phyloP scores from a whole-genome alignment of 2,888 invertebrate species.

The Argynnis bischoffii region DNA sequence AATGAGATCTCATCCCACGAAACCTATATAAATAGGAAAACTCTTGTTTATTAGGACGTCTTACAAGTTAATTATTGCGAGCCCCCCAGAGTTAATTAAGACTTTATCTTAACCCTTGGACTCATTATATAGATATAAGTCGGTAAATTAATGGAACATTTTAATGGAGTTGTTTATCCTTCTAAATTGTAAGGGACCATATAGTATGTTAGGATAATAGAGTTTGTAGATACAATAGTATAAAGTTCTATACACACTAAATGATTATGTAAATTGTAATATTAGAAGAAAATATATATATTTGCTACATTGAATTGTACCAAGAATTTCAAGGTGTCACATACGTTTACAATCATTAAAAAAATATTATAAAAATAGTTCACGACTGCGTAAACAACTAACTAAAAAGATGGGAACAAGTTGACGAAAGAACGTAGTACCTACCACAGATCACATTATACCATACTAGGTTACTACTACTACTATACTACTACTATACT shows the following conservation, averaged over 20 bases:
- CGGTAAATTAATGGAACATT: constrained; percentile 16
- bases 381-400: no score
- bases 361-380: no score
- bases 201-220: not conserved
- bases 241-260: constrained; percentile 15
- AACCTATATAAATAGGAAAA: constrained; percentile 12
- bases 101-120: constrained; percentile 34
- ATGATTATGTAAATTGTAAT: constrained; percentile 23
- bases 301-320: no score
- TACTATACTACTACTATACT: no score
- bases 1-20: not conserved
- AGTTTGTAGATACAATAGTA: no score
- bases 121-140: constrained; percentile 17
- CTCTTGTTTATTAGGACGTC: constrained; percentile 14
- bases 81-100: constrained; percentile 39
- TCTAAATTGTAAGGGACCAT: constrained; percentile 2
- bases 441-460: no score
- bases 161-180: constrained; percentile 18
- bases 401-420: no score
- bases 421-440: no score
- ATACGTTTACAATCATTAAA: no score
- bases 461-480: no score
- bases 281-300: constrained; percentile 10
- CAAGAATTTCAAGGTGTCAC: no score
- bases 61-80: constrained; percentile 36